These are phyloP conservation scores for Ladona fulva DNA, from an alignment of 1,140 invertebrate species.

Conservation along the genomic window DNA sequence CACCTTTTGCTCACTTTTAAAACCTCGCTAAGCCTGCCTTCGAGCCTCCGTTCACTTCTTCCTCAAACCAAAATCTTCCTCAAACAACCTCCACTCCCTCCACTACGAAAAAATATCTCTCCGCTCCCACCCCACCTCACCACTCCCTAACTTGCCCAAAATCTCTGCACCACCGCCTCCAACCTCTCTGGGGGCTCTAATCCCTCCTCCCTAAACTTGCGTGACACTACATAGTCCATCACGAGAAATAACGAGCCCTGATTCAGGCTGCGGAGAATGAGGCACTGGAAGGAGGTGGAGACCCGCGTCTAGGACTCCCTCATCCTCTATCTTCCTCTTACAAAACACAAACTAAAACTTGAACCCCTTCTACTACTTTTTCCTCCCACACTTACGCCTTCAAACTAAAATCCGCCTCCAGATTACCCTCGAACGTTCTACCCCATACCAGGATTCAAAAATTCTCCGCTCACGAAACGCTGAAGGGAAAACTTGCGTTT, in stretches of 20 bases:
- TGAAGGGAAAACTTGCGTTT: background rate
- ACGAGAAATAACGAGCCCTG: slow-evolving; percentile 3
- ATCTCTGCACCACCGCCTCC: background rate
- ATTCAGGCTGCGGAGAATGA: background rate
- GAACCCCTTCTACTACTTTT: background rate
- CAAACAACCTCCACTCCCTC: no score
- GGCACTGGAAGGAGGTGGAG: background rate
- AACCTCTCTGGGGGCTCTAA: background rate
- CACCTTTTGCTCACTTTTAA: no score
- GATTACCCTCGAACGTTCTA: background rate
- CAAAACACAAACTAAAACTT: background rate
- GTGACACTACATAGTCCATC: background rate
- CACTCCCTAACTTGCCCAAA: background rate
- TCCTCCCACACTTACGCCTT: slow-evolving; percentile 2
- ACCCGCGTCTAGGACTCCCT: background rate
- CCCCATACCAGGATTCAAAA: background rate
- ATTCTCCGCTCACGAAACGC: background rate
- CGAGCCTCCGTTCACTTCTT: no score
- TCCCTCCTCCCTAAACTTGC: slow-evolving; percentile 2
- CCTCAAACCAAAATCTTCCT: no score
- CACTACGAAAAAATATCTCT: no score
- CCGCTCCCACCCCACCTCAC: background rate
- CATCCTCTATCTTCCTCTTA: background rate
- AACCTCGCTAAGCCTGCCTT: no score
- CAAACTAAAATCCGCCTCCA: background rate